A percentile compares a stretch with the other conserved stretches of the same genome.
phyloP scores from a whole-genome alignment of 1,140 invertebrate species.

The Heterodera schachtii region DNA sequence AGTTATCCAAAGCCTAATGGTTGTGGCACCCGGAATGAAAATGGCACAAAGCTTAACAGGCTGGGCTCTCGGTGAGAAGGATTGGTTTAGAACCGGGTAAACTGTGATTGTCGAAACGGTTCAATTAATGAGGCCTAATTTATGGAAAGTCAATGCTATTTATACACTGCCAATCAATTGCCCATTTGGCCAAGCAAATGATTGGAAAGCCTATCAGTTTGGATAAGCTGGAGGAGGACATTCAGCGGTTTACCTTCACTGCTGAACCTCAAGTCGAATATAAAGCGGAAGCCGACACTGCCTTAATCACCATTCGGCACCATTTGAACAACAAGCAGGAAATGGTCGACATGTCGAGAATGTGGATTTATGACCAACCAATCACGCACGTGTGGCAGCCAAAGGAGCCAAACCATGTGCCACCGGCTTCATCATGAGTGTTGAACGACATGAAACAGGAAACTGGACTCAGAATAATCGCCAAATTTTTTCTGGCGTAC shows the following conservation, averaged over 20 bases:
- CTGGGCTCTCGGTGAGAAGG: background rate
- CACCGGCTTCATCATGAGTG: background rate
- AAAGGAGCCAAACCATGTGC: background rate
- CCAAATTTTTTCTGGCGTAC: background rate
- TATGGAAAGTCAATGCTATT: slow-evolving; percentile 6
- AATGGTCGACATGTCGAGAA: background rate
- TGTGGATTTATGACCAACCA: slow-evolving; percentile 1
- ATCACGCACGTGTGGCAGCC: background rate
- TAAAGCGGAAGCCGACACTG: too few relatives aligned
- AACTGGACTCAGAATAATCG: background rate
- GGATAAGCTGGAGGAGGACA: background rate
- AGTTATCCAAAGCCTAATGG: background rate
- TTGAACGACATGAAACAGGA: slow-evolving; percentile 7
- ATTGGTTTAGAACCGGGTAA: background rate
- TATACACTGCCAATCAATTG: background rate
- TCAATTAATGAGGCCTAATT: background rate
- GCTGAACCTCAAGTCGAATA: background rate
- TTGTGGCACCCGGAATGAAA: background rate
- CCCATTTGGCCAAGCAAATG: background rate
- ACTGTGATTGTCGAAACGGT: background rate
- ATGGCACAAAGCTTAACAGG: background rate
- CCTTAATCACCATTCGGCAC: too few relatives aligned
- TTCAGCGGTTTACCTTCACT: too few relatives aligned
- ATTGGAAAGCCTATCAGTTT: background rate
- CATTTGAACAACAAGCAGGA: background rate